Base-by-base conservation (phyloP, 2,888 invertebrate species). In the Rutpela maculata region DNA sequence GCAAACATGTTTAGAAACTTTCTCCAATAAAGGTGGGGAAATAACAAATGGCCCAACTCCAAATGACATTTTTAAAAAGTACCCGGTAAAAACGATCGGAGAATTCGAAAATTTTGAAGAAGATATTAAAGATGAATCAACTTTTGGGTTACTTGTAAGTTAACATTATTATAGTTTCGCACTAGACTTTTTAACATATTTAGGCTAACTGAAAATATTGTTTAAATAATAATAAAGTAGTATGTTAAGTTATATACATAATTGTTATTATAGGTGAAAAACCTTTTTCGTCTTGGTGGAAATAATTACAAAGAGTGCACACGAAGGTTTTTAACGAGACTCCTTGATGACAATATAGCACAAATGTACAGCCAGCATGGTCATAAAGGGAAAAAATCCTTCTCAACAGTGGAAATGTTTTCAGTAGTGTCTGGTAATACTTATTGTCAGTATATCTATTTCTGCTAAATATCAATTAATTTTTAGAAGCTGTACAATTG, bases 321-420 rank as follows among this genome's bases (percentile, higher is more conserved):
- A 1, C 2, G 59, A 22, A 59, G 59, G 22, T 19, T 22, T 9
- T 59, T 59, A 22, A 22, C 18, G 1, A 59, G 11, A 12, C 18
- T 19, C 12, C 18, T 59, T 18, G 22, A 18, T 12, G 59, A 59
- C 22, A 7, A 59, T 5, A 15, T 59, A 19, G 22, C 22, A 19
- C 1, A 19, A 59, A 12, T 59, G 12, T 59, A 19, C 19, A 59
- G 59, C 22, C 12, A 19, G 11, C 59, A 59, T 59, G 59, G 59
- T 18, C 59, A 59, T 59, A 59, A 59, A 19, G 59, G 22, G 19
- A 59, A 59, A 19, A 59, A 59, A 59, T 9, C 12, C 3, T 59
- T 59, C 22, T 59, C 59, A 12, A 22, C 10, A 19, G 11, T 22
- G 10, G 12, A 22, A 59, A 19, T 59, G 22, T 59, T 17, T 59